Percentiles rank a stretch among this genome's conserved stretches.
Conservation (phyloP, 1,140 invertebrate genomes). For the Psilanteris sp. region DNA sequence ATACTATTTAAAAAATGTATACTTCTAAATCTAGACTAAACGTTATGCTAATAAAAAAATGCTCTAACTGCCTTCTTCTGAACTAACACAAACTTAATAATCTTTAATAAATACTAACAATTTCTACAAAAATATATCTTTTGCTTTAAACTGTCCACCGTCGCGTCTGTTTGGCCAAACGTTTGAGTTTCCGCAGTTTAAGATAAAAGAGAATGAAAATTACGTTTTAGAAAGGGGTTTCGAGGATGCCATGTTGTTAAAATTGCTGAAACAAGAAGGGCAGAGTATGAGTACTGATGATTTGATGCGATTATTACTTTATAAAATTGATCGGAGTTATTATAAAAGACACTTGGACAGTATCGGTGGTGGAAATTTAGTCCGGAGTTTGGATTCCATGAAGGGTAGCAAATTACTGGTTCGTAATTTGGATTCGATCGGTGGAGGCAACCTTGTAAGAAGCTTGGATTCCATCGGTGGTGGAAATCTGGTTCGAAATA, state of each 20-base stretch:
- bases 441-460: constrained; percentile 20
- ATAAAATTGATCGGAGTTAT: neutral
- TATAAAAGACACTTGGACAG: constrained; percentile 34
- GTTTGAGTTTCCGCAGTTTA: too few relatives aligned
- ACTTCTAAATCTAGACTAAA: too few relatives aligned
- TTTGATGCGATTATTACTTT: constrained; percentile 16
- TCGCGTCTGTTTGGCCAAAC: too few relatives aligned
- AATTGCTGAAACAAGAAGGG: constrained; percentile 4
- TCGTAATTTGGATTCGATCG: constrained; percentile 23
- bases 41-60: too few relatives aligned
- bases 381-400: constrained; percentile 35
- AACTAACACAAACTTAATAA: too few relatives aligned
- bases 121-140: too few relatives aligned
- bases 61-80: too few relatives aligned
- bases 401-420: constrained; percentile 33
- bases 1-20: too few relatives aligned
- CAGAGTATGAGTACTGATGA: constrained; percentile 1
- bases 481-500: constrained; percentile 8
- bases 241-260: constrained; percentile 11
- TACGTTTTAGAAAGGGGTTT: constrained; percentile 20
- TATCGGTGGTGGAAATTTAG: constrained; percentile 40
- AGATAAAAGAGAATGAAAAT: too few relatives aligned
- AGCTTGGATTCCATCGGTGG: constrained; percentile 19
- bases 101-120: too few relatives aligned
- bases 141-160: too few relatives aligned